phyloP scores from a whole-genome alignment of 2,797 vertebrate species.

The Squalus acanthias region DNA sequence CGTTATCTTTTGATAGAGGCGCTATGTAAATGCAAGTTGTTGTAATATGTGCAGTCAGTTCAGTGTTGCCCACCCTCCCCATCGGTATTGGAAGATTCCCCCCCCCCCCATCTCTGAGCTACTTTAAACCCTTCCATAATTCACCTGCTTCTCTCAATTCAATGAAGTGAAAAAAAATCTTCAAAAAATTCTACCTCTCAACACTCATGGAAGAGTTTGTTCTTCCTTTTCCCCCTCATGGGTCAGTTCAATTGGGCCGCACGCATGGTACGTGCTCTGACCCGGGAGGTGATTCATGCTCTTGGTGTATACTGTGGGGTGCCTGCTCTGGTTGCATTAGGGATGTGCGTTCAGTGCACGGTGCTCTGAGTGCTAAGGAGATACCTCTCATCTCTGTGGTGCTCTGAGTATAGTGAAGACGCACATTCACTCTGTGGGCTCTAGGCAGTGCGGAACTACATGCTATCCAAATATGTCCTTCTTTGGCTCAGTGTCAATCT shows the following conservation, averaged over 20 bases:
- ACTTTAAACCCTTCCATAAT: neutral
- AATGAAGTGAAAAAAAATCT: neutral
- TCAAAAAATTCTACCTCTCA: neutral
- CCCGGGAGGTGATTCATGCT: neutral
- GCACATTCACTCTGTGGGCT: too few relatives aligned
- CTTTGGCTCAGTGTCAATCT: neutral
- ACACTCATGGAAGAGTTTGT: neutral
- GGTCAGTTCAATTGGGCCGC: neutral
- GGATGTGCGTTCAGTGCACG: neutral
- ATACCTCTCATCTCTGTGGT: neutral
- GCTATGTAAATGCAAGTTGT: neutral
- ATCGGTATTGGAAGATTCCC: neutral
- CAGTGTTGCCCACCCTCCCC: neutral
- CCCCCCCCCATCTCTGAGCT: neutral
- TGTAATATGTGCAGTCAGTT: neutral
- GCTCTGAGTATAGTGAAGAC: neutral
- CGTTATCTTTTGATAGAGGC: neutral
- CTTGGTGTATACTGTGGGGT: neutral
- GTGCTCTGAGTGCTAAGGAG: neutral
- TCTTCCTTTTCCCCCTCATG: neutral
- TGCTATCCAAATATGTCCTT: neutral
- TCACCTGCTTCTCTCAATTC: neutral
- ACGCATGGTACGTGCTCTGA: neutral
- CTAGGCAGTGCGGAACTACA: neutral
- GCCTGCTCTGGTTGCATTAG: neutral